Conservation (phyloP, 2,888 invertebrate species). For the Caenorhabditis afra region DNA sequence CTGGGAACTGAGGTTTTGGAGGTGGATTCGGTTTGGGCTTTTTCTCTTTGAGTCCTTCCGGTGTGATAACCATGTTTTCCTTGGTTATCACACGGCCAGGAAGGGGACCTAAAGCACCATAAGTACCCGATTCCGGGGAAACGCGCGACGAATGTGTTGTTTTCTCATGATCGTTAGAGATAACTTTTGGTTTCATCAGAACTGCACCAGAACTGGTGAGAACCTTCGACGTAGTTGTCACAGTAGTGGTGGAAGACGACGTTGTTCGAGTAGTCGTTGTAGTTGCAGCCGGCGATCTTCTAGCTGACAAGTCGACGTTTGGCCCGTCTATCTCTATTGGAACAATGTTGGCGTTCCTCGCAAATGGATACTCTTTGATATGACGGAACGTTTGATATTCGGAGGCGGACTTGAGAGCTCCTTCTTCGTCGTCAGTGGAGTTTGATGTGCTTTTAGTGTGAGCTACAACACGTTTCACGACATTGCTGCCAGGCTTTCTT, state of each 20-base stretch:
- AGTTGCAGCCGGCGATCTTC: slow-evolving; percentile 32
- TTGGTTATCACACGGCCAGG: slow-evolving; percentile 77
- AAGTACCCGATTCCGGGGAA: slow-evolving; percentile 66
- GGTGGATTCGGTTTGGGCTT: slow-evolving; percentile 73
- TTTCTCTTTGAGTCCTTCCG: slow-evolving; percentile 70
- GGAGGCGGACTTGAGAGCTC: slow-evolving; percentile 55
- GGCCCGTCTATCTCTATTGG: slow-evolving; percentile 78
- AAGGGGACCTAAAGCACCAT: slow-evolving; percentile 74
- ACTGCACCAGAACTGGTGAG: slow-evolving; percentile 69
- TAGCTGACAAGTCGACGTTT: slow-evolving; percentile 63
- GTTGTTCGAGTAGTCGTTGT: slow-evolving; percentile 21
- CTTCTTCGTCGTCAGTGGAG: slow-evolving; percentile 67
- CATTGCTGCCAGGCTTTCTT: slow-evolving; percentile 74
- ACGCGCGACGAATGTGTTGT: slow-evolving; percentile 43
- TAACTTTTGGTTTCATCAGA: slow-evolving; percentile 68
- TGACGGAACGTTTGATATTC: slow-evolving; percentile 60
- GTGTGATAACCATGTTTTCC: slow-evolving; percentile 76
- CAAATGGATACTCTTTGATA: slow-evolving; percentile 67
- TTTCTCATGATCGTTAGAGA: slow-evolving; percentile 52
- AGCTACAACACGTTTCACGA: slow-evolving; percentile 75
- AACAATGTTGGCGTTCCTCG: slow-evolving; percentile 61
- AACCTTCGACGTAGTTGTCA: slow-evolving; percentile 57
- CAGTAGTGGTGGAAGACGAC: slow-evolving; percentile 36
- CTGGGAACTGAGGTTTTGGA: slow-evolving; percentile 71
- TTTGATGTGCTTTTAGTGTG: slow-evolving; percentile 66